Evolutionary conservation across 2,888 invertebrate genomes (phyloP).

Genomic region (Netelia fuscicornis): DNA sequence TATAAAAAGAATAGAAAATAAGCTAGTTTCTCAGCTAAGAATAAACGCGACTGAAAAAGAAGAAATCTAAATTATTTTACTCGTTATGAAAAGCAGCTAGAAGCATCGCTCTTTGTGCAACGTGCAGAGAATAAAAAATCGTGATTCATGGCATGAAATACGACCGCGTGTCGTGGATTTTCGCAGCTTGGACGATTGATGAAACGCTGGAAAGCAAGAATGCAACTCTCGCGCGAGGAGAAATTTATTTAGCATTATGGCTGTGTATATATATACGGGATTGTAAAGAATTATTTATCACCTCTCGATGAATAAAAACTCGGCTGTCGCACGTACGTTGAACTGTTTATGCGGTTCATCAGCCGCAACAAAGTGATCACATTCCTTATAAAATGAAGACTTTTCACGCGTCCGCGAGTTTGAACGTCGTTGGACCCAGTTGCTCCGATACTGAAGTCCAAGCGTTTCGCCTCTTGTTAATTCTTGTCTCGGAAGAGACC

Average conservation of each 20-base stretch:
- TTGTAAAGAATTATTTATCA: not conserved
- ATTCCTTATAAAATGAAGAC: conserved; percentile 78
- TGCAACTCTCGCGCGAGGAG: no score
- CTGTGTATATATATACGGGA: not conserved
- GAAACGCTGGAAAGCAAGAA: not conserved
- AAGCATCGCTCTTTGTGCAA: not conserved
- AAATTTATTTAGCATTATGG: not conserved
- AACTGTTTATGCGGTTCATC: conserved; percentile 65
- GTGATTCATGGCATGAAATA: not conserved
- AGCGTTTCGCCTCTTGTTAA: conserved; percentile 65
- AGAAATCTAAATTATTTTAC: no score
- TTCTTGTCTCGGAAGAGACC: conserved; percentile 9
- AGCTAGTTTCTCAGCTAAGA: no score
- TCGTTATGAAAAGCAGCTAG: not conserved
- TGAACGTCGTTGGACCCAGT: conserved; percentile 80
- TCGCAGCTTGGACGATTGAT: not conserved
- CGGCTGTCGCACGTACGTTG: conserved; percentile 61
- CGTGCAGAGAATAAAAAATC: not conserved
- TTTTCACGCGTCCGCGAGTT: conserved; percentile 10
- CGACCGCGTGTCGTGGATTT: not conserved
- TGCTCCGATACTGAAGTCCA: conserved; percentile 83
- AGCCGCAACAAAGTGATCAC: conserved; percentile 78
- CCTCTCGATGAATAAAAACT: conserved; percentile 64
- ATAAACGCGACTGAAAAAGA: no score
- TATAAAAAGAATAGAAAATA: no score